Conservation (phyloP, 2,888 invertebrate species). For the Heliconius sara region DNA sequence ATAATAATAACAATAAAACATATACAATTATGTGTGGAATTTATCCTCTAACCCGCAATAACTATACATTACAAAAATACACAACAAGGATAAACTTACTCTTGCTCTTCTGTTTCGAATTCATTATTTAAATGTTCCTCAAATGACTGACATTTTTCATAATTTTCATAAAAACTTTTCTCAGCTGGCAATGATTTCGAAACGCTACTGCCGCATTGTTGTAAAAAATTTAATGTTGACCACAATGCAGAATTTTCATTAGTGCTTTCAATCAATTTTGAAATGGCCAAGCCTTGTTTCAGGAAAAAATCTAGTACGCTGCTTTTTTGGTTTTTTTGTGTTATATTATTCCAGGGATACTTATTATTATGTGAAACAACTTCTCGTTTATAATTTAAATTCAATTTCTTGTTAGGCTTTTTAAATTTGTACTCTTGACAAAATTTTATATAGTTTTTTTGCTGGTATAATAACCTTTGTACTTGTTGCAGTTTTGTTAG, state of each 20-base stretch:
- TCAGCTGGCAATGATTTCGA: constrained; percentile 65
- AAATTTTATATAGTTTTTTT: constrained; percentile 67
- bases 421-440: constrained; percentile 70
- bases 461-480: constrained; percentile 73
- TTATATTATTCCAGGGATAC: constrained; percentile 74
- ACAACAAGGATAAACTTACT: constrained; percentile 53
- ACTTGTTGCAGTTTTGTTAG: constrained; percentile 74
- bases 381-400: constrained; percentile 59
- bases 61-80: background rate
- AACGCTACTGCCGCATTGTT: constrained; percentile 61
- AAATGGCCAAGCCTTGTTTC: constrained; percentile 65
- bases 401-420: constrained; percentile 57
- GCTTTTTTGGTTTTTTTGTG: constrained; percentile 65
- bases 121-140: constrained; percentile 60
- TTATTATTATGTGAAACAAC: constrained; percentile 72
- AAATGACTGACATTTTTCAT: constrained; percentile 66
- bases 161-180: constrained; percentile 68
- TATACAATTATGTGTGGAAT: background rate
- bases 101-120: constrained; percentile 59
- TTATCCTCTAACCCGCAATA: too few relatives aligned
- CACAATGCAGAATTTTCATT: constrained; percentile 61
- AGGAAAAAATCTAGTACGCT: constrained; percentile 66
- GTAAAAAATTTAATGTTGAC: constrained; percentile 62
- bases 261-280: constrained; percentile 60
- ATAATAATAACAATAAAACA: background rate